phyloP scores from a whole-genome alignment of 1,140 invertebrate species.

The Lordiphosa clarofinis region DNA sequence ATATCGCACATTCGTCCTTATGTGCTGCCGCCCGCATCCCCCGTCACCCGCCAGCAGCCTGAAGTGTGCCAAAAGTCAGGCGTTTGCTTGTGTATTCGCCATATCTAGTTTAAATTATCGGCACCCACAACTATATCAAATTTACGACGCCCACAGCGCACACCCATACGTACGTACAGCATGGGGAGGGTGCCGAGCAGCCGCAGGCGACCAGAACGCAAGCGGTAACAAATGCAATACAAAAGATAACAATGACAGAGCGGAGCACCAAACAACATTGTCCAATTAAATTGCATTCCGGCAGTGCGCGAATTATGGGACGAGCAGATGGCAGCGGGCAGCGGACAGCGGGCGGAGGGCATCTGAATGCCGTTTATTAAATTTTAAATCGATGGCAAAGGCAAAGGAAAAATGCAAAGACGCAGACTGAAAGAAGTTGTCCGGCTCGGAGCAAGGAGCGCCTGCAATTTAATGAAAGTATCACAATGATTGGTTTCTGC shows the following conservation, averaged over 20 bases:
- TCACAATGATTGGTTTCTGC: slow-evolving; percentile 77
- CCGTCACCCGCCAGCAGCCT: background rate
- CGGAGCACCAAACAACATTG: slow-evolving; percentile 53
- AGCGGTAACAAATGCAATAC: slow-evolving; percentile 37
- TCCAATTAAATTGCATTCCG: slow-evolving; percentile 71
- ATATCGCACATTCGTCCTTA: too few relatives aligned
- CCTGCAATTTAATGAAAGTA: slow-evolving; percentile 72
- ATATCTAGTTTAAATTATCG: slow-evolving; percentile 68
- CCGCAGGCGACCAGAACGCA: slow-evolving; percentile 2
- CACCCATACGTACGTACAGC: background rate
- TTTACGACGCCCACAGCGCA: slow-evolving; percentile 56
- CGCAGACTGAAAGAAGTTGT: slow-evolving; percentile 9
- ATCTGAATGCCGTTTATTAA: slow-evolving; percentile 56
- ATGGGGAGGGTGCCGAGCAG: slow-evolving; percentile 26
- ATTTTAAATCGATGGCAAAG: slow-evolving; percentile 58
- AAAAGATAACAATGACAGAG: slow-evolving; percentile 51
- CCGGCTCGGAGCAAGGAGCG: slow-evolving; percentile 5
- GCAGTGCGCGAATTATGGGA: slow-evolving; percentile 53
- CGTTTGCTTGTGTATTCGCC: slow-evolving; percentile 15
- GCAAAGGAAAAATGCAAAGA: slow-evolving; percentile 8
- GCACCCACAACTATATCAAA: slow-evolving; percentile 68
- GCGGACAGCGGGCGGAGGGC: slow-evolving; percentile 18
- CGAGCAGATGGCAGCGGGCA: slow-evolving; percentile 21
- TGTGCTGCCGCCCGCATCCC: too few relatives aligned
- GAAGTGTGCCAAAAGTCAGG: slow-evolving; percentile 46